Conservation (phyloP, 2,113 vertebrate genomes). For the Melanostigma gelatinosum region DNA sequence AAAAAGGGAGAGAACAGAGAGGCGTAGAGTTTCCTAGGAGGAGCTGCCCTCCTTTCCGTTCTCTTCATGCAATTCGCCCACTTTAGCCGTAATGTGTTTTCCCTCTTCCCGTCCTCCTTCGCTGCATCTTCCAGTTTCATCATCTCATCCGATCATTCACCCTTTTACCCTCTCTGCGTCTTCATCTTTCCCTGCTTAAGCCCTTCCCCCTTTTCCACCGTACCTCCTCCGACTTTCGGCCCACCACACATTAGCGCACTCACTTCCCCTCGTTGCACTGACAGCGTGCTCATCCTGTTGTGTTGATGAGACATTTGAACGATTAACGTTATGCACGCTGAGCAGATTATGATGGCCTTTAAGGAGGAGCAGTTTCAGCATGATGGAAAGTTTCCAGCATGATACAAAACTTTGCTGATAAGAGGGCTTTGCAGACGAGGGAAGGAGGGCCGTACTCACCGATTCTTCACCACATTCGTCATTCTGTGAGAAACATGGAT, state of each 20-base stretch:
- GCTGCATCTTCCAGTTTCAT: conserved; percentile 45
- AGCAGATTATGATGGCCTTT: conserved; percentile 64
- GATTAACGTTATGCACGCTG: conserved; percentile 63
- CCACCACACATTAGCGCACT: conserved; percentile 16
- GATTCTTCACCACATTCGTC: neutral
- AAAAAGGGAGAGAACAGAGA: conserved; percentile 29
- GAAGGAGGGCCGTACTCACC: conserved; percentile 18
- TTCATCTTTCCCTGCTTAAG: neutral
- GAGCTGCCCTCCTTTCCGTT: conserved; percentile 23
- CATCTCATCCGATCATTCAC: conserved; percentile 32
- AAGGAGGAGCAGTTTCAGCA: conserved; percentile 54
- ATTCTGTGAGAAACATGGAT: conserved; percentile 5
- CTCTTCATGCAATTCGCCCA: conserved; percentile 50
- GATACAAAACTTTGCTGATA: conserved; percentile 51
- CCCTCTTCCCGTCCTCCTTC: conserved; percentile 18
- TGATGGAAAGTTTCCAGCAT: conserved; percentile 62
- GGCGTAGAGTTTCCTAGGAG: conserved; percentile 72
- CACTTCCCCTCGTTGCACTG: conserved; percentile 22
- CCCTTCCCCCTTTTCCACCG: neutral
- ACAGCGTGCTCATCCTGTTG: conserved; percentile 47
- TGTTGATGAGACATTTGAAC: conserved; percentile 62
- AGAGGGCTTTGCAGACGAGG: conserved; percentile 44
- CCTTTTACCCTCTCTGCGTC: conserved; percentile 12
- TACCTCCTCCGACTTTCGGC: neutral
- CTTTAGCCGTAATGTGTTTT: conserved; percentile 46